Conservation (phyloP, 2,888 invertebrate species). For the Leptinotarsa haldemani region DNA sequence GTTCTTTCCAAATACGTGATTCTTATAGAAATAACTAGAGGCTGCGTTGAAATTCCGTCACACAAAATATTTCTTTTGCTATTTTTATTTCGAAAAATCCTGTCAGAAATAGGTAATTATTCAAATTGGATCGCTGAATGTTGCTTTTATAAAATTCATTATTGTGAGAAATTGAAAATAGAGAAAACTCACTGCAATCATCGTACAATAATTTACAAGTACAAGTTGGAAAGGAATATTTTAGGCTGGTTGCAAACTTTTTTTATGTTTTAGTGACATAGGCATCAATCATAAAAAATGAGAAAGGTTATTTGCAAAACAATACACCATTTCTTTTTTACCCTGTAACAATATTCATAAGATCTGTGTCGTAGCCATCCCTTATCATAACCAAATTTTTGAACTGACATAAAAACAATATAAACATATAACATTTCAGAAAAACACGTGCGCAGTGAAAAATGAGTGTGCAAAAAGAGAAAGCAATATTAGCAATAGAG, state of each 20-base stretch:
- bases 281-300: no score
- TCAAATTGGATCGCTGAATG: neutral
- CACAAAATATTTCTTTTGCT: no score
- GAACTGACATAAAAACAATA: neutral
- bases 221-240: no score
- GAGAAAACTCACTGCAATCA: no score
- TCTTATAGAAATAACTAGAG: no score
- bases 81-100: no score
- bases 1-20: neutral
- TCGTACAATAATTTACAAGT: no score
- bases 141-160: neutral
- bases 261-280: no score
- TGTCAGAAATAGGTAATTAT: neutral
- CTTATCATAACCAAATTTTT: neutral
- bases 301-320: no score
- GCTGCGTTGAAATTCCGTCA: no score
- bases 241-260: no score
- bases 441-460: constrained; percentile 13
- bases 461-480: constrained; percentile 19
- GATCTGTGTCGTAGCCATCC: neutral
- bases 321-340: neutral
- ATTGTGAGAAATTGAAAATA: neutral
- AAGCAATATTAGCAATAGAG: constrained; percentile 25
- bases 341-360: neutral
- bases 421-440: neutral